Evolutionary conservation across 30 jellyfish, hydroid and myxozoan species (phyloP), one percentile per base, ranked within the genome.

Genomic region (Turritopsis dohrnii): DNA sequence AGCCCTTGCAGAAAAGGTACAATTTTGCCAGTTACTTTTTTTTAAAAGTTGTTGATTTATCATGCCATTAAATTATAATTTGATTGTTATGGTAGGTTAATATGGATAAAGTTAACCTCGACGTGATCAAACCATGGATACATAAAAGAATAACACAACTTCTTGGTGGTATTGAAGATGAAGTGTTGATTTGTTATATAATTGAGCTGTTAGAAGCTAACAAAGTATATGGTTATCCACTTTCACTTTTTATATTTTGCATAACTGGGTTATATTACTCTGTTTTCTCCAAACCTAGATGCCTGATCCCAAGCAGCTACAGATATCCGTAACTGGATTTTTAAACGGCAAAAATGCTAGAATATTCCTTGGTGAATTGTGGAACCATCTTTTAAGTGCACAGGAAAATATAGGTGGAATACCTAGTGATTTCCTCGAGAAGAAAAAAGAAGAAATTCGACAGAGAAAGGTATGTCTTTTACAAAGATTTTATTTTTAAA

Each of bases 311-410:
- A 85, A 86, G 52, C 66, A 76, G 79, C 72, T 94, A 54, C 99
- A 94, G 90, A 94, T 94, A 28, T 84, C 85, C 54, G 31, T 94
- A 16, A 89, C 99, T 29, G 99, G 96, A 21, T 94, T 94, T 66
- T 81, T 94, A 65, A 89, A 94, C 60, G 99, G 97, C 3, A 88
- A 89, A 75, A 94, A 94, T 89, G 99, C 99, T n/a, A 72, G 99
- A 23, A 71, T 94, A n/a, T 94, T 94, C 81, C 83, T 94, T 95
- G 96, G 90, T 9, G 99, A 94, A 54, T 90, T 94, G 31, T 94
- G 99, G 99, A 87, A 83, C 53, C 74, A 87, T 79, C 88, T 94
- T n/a, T 66, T 82, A 25, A 94, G 99, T 89, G 99, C 99, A 7
- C 97, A 94, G 84, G 91, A 79, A n/a, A 94, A 94, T 71, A 83